Conservation (phyloP, 2,888 invertebrate genomes). For the Iselma pallidipennis region DNA sequence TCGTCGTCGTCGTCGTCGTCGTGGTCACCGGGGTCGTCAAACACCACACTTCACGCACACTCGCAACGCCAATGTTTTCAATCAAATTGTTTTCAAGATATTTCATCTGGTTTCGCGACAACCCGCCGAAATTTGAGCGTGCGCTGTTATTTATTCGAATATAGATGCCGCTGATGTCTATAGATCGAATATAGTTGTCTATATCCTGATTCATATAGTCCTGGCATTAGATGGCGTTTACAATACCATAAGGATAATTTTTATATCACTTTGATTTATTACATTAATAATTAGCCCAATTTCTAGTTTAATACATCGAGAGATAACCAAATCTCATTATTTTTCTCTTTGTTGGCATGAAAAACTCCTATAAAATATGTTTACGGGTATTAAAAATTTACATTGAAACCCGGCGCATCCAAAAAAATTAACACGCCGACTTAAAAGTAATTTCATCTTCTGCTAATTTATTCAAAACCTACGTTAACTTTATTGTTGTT, state of each 20-base stretch:
- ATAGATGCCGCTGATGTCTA: slow-evolving; percentile 7
- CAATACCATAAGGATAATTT: neutral
- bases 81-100: slow-evolving; percentile 17
- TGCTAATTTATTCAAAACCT: too few relatives aligned
- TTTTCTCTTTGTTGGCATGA: too few relatives aligned
- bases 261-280: neutral
- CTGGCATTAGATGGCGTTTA: slow-evolving; percentile 18
- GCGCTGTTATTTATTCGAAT: slow-evolving; percentile 23
- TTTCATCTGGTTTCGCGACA: slow-evolving; percentile 30
- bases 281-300: too few relatives aligned
- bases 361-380: too few relatives aligned
- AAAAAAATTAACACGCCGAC: too few relatives aligned
- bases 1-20: neutral
- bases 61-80: slow-evolving; percentile 26
- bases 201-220: neutral
- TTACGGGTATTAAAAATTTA: too few relatives aligned
- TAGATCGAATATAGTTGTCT: neutral
- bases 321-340: too few relatives aligned
- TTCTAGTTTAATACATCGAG: too few relatives aligned
- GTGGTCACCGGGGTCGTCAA: too few relatives aligned
- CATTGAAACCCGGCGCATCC: too few relatives aligned
- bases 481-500: too few relatives aligned
- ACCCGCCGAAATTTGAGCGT: slow-evolving; percentile 36
- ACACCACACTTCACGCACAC: slow-evolving; percentile 26
- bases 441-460: too few relatives aligned